Conservation (phyloP, 1,140 invertebrate genomes). For the Drosophila aff. region DNA sequence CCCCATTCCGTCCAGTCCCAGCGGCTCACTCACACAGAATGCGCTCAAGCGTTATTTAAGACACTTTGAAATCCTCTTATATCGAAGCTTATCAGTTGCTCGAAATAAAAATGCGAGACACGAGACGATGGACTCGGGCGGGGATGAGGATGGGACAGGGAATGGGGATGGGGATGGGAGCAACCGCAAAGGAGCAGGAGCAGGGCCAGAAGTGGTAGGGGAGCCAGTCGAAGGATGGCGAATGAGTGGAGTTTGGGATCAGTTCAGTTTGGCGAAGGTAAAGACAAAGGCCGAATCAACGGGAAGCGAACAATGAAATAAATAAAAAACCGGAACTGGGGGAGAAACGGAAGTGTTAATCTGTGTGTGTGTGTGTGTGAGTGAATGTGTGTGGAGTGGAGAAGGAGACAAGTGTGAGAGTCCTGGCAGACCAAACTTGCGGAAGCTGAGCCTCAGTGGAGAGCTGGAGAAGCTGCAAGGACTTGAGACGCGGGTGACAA, state of each 20-base stretch:
- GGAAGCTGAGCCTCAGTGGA: neutral
- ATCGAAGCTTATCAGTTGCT: slow-evolving; percentile 69
- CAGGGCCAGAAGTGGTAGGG: neutral
- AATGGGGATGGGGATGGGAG: neutral
- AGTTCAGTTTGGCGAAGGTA: slow-evolving; percentile 26
- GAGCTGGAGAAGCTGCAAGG: slow-evolving; percentile 12
- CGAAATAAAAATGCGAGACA: slow-evolving; percentile 63
- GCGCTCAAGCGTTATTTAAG: slow-evolving; percentile 73
- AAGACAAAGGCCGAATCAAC: slow-evolving; percentile 44
- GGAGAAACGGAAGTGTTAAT: slow-evolving; percentile 56
- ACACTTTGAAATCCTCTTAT: slow-evolving; percentile 75
- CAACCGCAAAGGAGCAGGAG: slow-evolving; percentile 3
- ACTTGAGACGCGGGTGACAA: slow-evolving; percentile 48
- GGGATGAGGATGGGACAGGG: neutral
- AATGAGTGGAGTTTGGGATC: slow-evolving; percentile 23
- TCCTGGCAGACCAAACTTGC: slow-evolving; percentile 17
- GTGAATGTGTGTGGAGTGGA: neutral
- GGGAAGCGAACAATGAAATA: slow-evolving; percentile 52
- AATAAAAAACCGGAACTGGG: slow-evolving; percentile 46
- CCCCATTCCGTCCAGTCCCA: slow-evolving; percentile 39
- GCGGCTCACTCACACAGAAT: slow-evolving; percentile 65
- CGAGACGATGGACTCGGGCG: slow-evolving; percentile 15
- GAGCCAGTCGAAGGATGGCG: neutral
- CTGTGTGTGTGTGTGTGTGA: slow-evolving; percentile 1
- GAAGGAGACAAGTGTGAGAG: neutral